Evolutionary conservation across 2,113 vertebrate species (phyloP).

Genomic region (Brevimyrus niger): DNA sequence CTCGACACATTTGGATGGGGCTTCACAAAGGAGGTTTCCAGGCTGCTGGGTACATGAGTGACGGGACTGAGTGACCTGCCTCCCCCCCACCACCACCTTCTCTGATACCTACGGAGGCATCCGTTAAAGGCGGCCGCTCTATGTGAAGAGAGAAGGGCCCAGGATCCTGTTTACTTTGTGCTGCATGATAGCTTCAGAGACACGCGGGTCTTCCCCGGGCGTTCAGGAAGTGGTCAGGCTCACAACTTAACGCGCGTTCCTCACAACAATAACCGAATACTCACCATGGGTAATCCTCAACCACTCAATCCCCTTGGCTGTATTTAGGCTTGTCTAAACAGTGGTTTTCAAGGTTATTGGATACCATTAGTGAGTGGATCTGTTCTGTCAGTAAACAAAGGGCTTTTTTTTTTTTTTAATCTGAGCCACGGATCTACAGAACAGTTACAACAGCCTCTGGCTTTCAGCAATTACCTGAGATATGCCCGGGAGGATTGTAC

Average conservation of each 20-base stretch:
- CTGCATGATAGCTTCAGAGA: constrained; percentile 29
- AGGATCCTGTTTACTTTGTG: constrained; percentile 39
- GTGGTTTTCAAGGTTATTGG: constrained; percentile 45
- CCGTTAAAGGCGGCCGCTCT: not conserved
- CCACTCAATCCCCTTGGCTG: constrained; percentile 38
- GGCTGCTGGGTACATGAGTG: constrained; percentile 6
- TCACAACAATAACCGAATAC: constrained; percentile 31
- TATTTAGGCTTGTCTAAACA: constrained; percentile 48
- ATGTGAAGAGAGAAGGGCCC: constrained; percentile 20
- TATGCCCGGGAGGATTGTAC: constrained; percentile 31
- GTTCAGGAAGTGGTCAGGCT: constrained; percentile 29
- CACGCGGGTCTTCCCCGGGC: constrained; percentile 12
- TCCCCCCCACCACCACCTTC: not conserved
- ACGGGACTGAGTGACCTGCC: not conserved
- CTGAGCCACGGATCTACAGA: constrained; percentile 42
- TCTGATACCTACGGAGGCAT: constrained; percentile 13
- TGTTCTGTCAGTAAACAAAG: constrained; percentile 40
- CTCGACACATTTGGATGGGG: constrained; percentile 9
- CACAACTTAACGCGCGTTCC: constrained; percentile 26
- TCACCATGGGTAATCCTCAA: constrained; percentile 36
- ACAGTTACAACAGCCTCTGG: constrained; percentile 44
- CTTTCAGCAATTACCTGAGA: constrained; percentile 42
- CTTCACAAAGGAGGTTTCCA: constrained; percentile 17
- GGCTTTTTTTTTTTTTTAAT: constrained; percentile 33
- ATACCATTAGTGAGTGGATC: constrained; percentile 46